Evolutionary conservation across 1,140 invertebrate genomes (phyloP).

Genomic region (Drosophila subpulchrella): DNA sequence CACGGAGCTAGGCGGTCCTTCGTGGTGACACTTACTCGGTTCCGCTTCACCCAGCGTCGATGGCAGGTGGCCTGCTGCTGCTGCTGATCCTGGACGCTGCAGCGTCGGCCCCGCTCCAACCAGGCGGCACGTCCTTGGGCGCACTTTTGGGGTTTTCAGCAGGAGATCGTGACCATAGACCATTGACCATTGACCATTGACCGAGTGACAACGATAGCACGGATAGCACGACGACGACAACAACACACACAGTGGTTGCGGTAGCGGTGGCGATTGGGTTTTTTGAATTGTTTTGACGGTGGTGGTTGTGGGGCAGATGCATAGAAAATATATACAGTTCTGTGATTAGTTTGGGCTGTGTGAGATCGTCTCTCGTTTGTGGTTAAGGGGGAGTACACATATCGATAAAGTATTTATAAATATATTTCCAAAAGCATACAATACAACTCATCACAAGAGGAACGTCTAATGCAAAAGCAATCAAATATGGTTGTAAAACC

Average conservation of each 20-base stretch:
- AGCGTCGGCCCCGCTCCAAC: conserved; percentile 89
- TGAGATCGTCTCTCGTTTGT: conserved; percentile 65
- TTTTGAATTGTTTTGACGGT: conserved; percentile 42
- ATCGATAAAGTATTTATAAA: conserved; percentile 1
- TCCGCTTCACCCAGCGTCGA: conserved; percentile 92
- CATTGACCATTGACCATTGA: neutral
- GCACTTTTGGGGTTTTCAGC: conserved; percentile 85
- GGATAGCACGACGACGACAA: conserved; percentile 64
- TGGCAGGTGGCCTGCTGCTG: conserved; percentile 88
- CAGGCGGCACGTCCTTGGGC: conserved; percentile 92
- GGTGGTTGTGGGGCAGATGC: conserved; percentile 70
- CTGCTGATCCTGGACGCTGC: conserved; percentile 88
- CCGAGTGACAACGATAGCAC: conserved; percentile 62
- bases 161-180: neutral
- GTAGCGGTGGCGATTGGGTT: conserved; percentile 46
- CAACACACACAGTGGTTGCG: conserved; percentile 53
- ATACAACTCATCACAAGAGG: conserved; percentile 74
- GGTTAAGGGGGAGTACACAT: conserved; percentile 37
- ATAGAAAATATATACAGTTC: conserved; percentile 82
- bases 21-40: conserved; percentile 88
- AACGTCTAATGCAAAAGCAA: conserved; percentile 80
- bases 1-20: conserved; percentile 25
- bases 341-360: conserved; percentile 75
- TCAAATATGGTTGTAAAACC: conserved; percentile 59
- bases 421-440: conserved; percentile 67